Conservation (phyloP, 2,797 vertebrate genomes). For the Gymnothorax reevesii region DNA sequence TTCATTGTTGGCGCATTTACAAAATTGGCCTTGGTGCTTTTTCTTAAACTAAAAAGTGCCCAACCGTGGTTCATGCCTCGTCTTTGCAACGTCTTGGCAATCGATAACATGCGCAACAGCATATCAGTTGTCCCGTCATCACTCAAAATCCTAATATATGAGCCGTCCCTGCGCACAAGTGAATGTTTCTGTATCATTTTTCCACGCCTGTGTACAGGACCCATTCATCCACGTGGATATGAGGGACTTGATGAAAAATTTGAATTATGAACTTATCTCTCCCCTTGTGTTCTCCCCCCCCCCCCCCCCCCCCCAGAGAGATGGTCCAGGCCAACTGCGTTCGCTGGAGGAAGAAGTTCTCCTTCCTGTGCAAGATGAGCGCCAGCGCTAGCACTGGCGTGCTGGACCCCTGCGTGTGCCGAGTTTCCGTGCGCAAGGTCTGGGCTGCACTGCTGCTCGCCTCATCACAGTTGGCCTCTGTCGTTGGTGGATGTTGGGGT, state of each 20-base stretch:
- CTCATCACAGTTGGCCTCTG: background rate
- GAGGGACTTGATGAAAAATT: background rate
- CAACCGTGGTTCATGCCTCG: background rate
- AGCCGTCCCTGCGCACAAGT: background rate
- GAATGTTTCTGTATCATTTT: background rate
- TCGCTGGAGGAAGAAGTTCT: constrained; percentile 87
- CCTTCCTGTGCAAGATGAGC: constrained; percentile 93
- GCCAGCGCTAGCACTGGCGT: constrained; percentile 86
- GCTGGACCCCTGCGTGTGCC: constrained; percentile 87
- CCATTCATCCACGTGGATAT: background rate
- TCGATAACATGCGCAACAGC: background rate
- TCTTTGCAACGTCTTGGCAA: background rate
- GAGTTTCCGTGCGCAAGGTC: constrained; percentile 96
- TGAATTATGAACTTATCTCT: background rate
- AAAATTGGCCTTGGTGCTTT: background rate
- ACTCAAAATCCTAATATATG: background rate
- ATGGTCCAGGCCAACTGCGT: constrained; percentile 92
- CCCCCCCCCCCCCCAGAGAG: constrained; percentile 70
- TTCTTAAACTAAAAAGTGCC: background rate
- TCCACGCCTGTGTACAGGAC: background rate
- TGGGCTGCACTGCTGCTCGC: background rate
- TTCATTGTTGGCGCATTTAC: no score
- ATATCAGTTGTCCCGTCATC: background rate
- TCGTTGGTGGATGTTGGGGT: background rate
- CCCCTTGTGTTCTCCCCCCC: no score